Evolutionary conservation across 2,113 vertebrate species (phyloP), one percentile per base, ranked within the genome.

Genomic region (Anser brachyrhynchus): DNA sequence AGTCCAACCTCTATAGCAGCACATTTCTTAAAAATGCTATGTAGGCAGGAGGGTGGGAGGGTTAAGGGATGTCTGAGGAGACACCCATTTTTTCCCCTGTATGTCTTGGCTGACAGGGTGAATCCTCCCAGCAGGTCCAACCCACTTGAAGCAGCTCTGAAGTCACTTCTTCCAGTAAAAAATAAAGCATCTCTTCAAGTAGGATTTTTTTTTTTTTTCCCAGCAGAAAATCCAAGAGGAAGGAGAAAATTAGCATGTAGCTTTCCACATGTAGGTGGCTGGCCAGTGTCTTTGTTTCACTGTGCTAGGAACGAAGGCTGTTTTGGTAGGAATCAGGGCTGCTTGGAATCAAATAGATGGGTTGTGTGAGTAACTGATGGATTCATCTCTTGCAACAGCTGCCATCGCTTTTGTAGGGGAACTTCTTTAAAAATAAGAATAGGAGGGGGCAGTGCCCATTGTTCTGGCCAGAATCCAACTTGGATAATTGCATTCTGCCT

Each of bases 401-500:
- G 91, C 73, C 5, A 5, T 80, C 0, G 1, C 67, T 94, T 95
- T 91, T 95, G 58, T 87, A 1, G 5, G 77, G 31, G 51, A 94
- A 59, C 58, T 67, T 91, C 62, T 84, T 20, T 29, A 73, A 87
- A 92, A 95, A 52, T 11, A 67, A 59, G 84, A 87, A 66, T 91
- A 77, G 81, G 89, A 93, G 77, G 67, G 70, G n/a, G 58, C 74
- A 73, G 51, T 83, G 58, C 87, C 51, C 3, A 1, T 87, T 91
- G 51, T 94, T 90, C 84, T 96, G 95, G 95, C 89, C 74, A 71
- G 89, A 92, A 87, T 96, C 93, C 96, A 96, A 62, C 76, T 55
- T 89, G 77, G 67, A 62, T 94, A 95, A 96, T 96, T 97, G 69
- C 73, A 77, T 92, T 95, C 92, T 93, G 78, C 86, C 78, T 92